These are phyloP conservation scores for Zeus faber DNA, from an alignment of 2,113 vertebrate genomes.

Conservation along the genomic window DNA sequence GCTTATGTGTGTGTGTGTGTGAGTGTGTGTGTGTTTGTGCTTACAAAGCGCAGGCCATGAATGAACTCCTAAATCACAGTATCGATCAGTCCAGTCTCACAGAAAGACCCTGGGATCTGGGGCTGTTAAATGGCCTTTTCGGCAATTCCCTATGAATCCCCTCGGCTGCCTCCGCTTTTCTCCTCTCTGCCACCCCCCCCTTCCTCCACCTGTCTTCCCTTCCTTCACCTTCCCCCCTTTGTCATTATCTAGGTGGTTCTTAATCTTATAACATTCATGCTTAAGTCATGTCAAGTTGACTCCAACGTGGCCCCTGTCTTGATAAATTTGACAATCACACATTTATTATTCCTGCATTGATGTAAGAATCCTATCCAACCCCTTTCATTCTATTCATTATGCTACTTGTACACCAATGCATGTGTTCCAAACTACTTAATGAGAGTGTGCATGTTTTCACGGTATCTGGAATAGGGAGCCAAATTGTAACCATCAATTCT, in stretches of 20 bases:
- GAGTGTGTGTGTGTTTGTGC: conserved; percentile 22
- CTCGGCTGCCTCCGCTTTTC: conserved; percentile 21
- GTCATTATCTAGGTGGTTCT: conserved; percentile 5
- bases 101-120: conserved; percentile 47
- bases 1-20: conserved; percentile 16
- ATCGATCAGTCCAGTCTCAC: conserved; percentile 61
- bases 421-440: no score
- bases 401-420: no score
- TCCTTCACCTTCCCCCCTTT: conserved; percentile 1
- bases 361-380: no score
- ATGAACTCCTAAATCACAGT: conserved; percentile 68
- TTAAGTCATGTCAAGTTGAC: no score
- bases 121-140: conserved; percentile 56
- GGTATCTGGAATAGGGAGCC: conserved; percentile 14
- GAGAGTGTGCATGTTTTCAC: no score
- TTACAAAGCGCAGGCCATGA: conserved; percentile 39
- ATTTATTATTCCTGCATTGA: no score
- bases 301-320: no score
- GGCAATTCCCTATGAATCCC: conserved; percentile 49
- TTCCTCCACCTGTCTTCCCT: background rate
- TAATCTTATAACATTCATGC: no score
- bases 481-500: conserved; percentile 28
- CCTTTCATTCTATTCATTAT: no score
- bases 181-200: conserved; percentile 11
- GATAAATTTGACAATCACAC: no score